Conservation (phyloP, 2,113 vertebrate genomes). For the Podarcis raffonei region DNA sequence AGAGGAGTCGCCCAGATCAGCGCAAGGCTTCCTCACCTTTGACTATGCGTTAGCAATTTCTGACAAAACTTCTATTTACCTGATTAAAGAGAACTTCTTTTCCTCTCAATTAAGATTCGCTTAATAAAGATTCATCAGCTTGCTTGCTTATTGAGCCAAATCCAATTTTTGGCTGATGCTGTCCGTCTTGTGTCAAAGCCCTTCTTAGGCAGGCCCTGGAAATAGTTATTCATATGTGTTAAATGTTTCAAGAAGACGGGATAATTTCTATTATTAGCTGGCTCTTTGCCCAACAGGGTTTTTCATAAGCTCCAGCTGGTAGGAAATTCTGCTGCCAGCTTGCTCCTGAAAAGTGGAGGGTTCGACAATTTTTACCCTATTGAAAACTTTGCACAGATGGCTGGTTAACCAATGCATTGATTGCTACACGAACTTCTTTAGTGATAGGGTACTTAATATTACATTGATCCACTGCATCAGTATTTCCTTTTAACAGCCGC, state of each 20-base stretch:
- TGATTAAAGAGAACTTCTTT: background rate
- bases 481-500: slow-evolving; percentile 24
- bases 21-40: background rate
- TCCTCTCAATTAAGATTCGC: background rate
- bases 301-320: slow-evolving; percentile 43
- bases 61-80: background rate
- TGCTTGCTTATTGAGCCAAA: slow-evolving; percentile 10
- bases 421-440: slow-evolving; percentile 16
- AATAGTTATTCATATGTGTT: slow-evolving; percentile 61
- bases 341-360: slow-evolving; percentile 38
- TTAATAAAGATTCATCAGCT: background rate
- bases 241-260: slow-evolving; percentile 61
- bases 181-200: background rate
- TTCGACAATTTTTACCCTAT: slow-evolving; percentile 46
- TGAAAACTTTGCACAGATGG: slow-evolving; percentile 43
- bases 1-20: background rate
- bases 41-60: background rate
- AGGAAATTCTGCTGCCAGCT: slow-evolving; percentile 33
- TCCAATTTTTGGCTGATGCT: background rate
- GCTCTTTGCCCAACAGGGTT: slow-evolving; percentile 41
- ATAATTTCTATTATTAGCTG: slow-evolving; percentile 46
- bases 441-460: slow-evolving; percentile 35
- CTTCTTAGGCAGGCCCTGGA: slow-evolving; percentile 64
- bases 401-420: slow-evolving; percentile 26
- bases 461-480: background rate